A percentile compares a stretch with the other conserved stretches of the same genome.
Evolutionary conservation across 1,140 invertebrate genomes (phyloP).

Genomic region (Hermetia illucens): DNA sequence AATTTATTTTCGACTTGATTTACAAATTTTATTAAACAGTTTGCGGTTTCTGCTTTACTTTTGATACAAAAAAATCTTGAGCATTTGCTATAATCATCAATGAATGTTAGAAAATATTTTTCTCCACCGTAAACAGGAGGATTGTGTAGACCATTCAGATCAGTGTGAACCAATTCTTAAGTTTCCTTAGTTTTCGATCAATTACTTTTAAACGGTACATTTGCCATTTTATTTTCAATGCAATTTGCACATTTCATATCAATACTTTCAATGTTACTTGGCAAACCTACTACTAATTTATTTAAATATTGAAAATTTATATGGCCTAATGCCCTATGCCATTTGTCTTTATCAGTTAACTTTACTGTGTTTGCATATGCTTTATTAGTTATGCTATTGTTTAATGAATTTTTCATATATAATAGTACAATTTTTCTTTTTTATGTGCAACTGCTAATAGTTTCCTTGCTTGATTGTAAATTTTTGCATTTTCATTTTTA

Average conservation of each 20-base stretch:
- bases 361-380: conserved; percentile 17
- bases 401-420: conserved; percentile 9
- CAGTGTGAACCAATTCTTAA: conserved; percentile 11
- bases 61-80: conserved; percentile 15
- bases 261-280: conserved; percentile 10
- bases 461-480: neutral
- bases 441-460: neutral
- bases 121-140: conserved; percentile 14
- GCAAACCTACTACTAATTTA: conserved; percentile 7
- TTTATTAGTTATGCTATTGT: conserved; percentile 14
- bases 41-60: conserved; percentile 12
- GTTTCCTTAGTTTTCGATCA: conserved; percentile 18
- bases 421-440: neutral
- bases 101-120: conserved; percentile 24
- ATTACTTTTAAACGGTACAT: conserved; percentile 30
- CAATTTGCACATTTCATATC: conserved; percentile 16
- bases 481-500: neutral
- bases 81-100: conserved; percentile 18
- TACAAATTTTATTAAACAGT: conserved; percentile 7
- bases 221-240: conserved; percentile 14
- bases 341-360: conserved; percentile 15
- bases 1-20: conserved; percentile 3
- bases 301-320: conserved; percentile 12
- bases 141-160: conserved; percentile 18
- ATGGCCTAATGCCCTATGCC: conserved; percentile 14